Evolutionary conservation across 2,888 invertebrate genomes (phyloP), one percentile per base, ranked within the genome.

Genomic region (Rotaria socialis): DNA sequence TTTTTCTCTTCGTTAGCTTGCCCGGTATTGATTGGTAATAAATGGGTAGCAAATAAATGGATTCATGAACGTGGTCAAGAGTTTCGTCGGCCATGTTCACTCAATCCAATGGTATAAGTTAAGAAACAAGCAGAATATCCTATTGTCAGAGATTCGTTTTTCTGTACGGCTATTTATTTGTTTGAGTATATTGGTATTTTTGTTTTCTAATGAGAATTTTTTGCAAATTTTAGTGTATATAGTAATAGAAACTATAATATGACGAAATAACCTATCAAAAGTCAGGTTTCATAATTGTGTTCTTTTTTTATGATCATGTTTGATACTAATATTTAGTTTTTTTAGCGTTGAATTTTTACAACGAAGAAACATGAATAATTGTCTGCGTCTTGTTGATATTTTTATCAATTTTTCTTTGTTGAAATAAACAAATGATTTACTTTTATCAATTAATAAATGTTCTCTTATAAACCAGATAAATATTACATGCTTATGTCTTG

Each of bases 1-100:
- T 24, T 24, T n/a, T 60, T n/a, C 10, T 11, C 8, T 60, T 24
- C n/a, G 10, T 27, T 27, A 6, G 97, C 97, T 85, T 98, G 98
- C 91, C 98, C 98, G 0, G 97, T 98, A 67, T 93, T 98, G 24
- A 94, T 96, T 6, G 98, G 98, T 52, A 52, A 52, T 52, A 52
- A 52, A 52, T 52, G 52, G 52, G 52, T 52, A 2, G 52, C 52
- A 67, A 67, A 67, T 35, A 67, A 67, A 67, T 67, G 27, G 67
- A 67, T 67, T 67, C 27, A 27, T 67, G 67, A 67, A 67, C 67
- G 67, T 27, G 67, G 67, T 8, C 67, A 67, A 14, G 67, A 67
- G 10, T 67, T 67, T 35, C 67, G 67, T n/a, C 67, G n/a, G 6
- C 27, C 67, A 27, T 67, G 67, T 67, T 67, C 27, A 67, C n/a